Conservation (phyloP, 1,140 invertebrate species). For the Pentalonia nigronervosa region DNA sequence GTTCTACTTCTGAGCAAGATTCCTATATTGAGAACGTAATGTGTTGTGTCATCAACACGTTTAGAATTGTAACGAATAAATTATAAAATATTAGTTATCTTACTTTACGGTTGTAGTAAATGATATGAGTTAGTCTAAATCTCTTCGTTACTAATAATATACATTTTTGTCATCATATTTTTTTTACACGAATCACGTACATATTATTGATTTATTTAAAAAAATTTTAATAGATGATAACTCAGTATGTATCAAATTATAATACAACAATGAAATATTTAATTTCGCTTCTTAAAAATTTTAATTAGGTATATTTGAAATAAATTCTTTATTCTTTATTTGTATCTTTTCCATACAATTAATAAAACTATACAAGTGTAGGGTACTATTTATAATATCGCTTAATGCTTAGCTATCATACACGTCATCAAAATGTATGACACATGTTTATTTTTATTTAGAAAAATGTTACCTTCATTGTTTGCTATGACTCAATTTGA, state of each 20-base stretch:
- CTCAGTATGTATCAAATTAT: not conserved
- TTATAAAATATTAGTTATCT: not conserved
- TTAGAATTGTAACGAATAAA: slow-evolving; percentile 6
- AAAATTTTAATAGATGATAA: not conserved
- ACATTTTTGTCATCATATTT: not conserved
- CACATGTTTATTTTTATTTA: not conserved
- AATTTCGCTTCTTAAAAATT: not conserved
- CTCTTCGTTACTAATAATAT: not conserved
- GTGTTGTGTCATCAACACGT: slow-evolving; percentile 33
- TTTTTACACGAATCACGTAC: not conserved
- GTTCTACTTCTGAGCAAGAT: slow-evolving; percentile 49
- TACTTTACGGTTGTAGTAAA: not conserved
- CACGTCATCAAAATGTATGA: not conserved
- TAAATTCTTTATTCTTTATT: not conserved
- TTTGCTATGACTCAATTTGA: not conserved
- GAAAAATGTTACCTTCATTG: not conserved
- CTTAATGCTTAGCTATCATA: not conserved
- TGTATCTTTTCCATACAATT: not conserved
- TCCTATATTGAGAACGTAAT: slow-evolving; percentile 9
- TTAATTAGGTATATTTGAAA: not conserved
- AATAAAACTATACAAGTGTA: not conserved
- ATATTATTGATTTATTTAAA: not conserved
- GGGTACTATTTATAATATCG: not conserved
- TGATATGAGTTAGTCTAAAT: slow-evolving; percentile 20
- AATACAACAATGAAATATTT: not conserved